These are phyloP conservation scores for Saccopteryx bilineata DNA, from an alignment of 2,113 vertebrate genomes.

Conservation along the genomic window DNA sequence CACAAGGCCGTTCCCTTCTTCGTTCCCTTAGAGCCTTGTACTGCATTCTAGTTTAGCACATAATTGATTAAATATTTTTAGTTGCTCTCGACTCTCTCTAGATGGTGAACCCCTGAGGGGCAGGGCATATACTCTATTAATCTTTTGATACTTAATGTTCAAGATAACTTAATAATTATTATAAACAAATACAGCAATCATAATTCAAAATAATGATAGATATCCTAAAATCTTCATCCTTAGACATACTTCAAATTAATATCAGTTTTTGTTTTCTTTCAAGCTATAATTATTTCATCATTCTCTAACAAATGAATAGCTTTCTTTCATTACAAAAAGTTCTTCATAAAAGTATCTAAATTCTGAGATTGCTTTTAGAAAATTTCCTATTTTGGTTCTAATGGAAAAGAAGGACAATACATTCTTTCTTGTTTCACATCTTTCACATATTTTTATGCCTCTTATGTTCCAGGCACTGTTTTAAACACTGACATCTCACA, in stretches of 20 bases:
- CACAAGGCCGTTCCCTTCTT: neutral
- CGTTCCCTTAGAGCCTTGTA: neutral
- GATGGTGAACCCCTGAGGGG: neutral
- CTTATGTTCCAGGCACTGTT: neutral
- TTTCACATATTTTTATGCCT: neutral
- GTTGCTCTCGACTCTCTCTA: neutral
- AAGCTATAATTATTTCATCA: neutral
- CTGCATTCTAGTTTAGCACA: neutral
- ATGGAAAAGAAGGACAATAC: neutral
- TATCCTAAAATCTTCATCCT: neutral
- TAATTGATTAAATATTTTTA: neutral
- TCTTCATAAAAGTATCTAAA: neutral
- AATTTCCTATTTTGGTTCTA: neutral
- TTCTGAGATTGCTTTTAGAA: neutral
- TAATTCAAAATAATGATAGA: neutral
- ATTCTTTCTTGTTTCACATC: neutral
- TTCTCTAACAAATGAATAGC: neutral
- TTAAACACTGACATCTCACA: neutral
- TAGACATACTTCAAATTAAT: neutral
- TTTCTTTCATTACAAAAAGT: neutral
- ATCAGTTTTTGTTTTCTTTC: neutral
- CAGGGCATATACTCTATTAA: neutral
- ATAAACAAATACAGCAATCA: neutral
- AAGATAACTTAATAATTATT: conserved; percentile 30
- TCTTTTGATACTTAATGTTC: neutral